Evolutionary conservation across 2,113 vertebrate genomes (phyloP), one percentile per base, ranked within the genome.

Genomic region (Hippocampus barbouri): DNA sequence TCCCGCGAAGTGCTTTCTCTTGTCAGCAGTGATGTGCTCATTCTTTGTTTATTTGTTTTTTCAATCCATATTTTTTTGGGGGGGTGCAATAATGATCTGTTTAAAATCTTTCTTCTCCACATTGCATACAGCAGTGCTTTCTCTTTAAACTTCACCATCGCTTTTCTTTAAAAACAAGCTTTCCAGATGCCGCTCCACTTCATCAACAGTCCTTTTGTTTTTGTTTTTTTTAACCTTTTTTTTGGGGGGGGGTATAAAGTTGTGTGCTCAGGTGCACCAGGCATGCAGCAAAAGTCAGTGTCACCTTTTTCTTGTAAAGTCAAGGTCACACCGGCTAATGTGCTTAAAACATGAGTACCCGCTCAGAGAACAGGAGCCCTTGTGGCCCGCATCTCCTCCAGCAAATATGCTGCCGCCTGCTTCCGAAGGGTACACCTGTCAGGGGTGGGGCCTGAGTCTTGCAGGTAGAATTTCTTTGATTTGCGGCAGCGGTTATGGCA

Each of bases 241-340:
- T 23, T 41, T 63, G 20, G 25, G 25, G 25, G 25, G 25, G 25
- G 25, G 1, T 40, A 38, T 45, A 62, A 60, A 72, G 9, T 21
- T 51, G 15, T 68, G 21, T 51, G 62, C 72, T 20, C 34, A 74
- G 60, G 79, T 75, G 70, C 30, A 73, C 73, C 45, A 61, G 69
- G 68, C 34, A 51, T 71, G 21, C 51, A 41, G 27, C 60, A n/a
- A 73, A 34, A 38, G 20, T 79, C 70, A 66, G 69, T 82, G 70
- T 16, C 53, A 64, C 74, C 70, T 79, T 79, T 61, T 25, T 56
- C 45, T 72, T 70, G 76, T 2, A 2, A 85, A 66, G 65, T 82
- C n/a, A n/a, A n/a, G n/a, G n/a, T n/a, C n/a, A n/a, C n/a, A n/a
- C n/a, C 54, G 27, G 51, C 51, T 79, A 69, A 78, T 75, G 40